Evolutionary conservation across 2,113 vertebrate genomes (phyloP).

Genomic region (Mobula birostris): DNA sequence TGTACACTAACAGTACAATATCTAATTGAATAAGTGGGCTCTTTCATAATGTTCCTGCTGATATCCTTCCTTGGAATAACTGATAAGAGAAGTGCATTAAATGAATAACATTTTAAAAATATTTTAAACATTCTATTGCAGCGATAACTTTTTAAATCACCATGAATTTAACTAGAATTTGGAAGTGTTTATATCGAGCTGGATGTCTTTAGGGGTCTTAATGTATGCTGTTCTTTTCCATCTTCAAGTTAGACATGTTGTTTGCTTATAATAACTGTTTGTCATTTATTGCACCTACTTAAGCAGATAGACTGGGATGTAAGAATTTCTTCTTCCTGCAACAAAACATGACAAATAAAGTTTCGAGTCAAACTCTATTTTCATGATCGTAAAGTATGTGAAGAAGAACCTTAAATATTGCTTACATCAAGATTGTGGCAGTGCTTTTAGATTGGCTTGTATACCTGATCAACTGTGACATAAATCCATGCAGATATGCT

Average conservation of each 20-base stretch:
- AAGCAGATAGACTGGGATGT: slow-evolving; percentile 28
- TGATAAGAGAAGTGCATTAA: neutral
- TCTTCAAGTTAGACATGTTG: neutral
- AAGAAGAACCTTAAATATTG: slow-evolving; percentile 31
- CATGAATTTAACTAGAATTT: neutral
- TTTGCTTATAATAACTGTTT: slow-evolving; percentile 29
- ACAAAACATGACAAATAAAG: slow-evolving; percentile 42
- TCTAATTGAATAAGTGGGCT: neutral
- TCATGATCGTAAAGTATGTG: slow-evolving; percentile 38
- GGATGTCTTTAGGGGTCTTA: neutral
- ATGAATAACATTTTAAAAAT: neutral
- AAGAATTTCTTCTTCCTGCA: slow-evolving; percentile 39
- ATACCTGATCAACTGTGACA: neutral
- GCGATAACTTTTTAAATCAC: neutral
- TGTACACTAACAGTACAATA: neutral
- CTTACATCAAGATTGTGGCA: slow-evolving; percentile 39
- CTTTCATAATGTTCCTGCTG: neutral
- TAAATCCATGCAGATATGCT: slow-evolving; percentile 7
- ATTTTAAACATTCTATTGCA: neutral
- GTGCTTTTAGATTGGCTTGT: slow-evolving; percentile 39
- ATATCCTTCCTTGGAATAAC: neutral
- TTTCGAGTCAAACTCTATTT: slow-evolving; percentile 43
- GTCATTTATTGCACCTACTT: neutral
- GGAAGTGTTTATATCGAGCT: neutral
- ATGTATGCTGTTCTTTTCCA: neutral